A percentile compares a stretch with the other conserved stretches of the same genome.
phyloP scores from a whole-genome alignment of 2,888 invertebrate genomes.

The Cheilosia urbana region DNA sequence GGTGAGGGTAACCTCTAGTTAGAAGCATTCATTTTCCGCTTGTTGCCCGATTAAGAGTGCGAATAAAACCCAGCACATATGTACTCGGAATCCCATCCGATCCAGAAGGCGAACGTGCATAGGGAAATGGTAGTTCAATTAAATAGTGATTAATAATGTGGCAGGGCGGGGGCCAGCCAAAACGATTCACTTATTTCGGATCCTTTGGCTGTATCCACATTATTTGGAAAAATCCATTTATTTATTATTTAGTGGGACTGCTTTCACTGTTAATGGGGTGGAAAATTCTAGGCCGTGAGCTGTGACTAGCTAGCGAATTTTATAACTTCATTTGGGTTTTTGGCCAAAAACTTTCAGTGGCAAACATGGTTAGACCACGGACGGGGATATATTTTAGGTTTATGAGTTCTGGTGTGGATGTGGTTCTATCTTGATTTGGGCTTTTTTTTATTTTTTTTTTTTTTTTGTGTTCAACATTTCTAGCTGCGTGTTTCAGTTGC shows the following conservation, averaged over 20 bases:
- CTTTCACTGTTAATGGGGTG: conserved; percentile 69
- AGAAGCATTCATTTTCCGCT: conserved; percentile 39
- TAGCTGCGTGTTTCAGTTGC: conserved; percentile 51
- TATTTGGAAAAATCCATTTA: conserved; percentile 61
- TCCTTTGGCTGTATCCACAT: conserved; percentile 14
- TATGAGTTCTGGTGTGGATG: conserved; percentile 65
- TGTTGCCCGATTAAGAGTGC: conserved; percentile 11
- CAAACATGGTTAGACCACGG: conserved; percentile 53
- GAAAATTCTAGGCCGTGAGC: conserved; percentile 68
- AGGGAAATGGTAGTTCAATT: conserved; percentile 68
- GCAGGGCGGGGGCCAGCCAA: conserved; percentile 32
- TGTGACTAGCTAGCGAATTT: conserved; percentile 44
- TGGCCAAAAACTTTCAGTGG: conserved; percentile 59
- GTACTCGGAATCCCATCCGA: conserved; percentile 30
- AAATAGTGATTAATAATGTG: conserved; percentile 67
- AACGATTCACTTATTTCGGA: conserved; percentile 24
- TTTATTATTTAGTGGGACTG: conserved; percentile 68
- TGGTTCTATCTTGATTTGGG: conserved; percentile 50
- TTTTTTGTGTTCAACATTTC: conserved; percentile 10
- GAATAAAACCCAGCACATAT: conserved; percentile 31
- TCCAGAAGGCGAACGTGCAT: conserved; percentile 25
- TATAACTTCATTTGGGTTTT: conserved; percentile 64
- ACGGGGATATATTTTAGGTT: conserved; percentile 65
- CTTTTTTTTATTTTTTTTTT: too few relatives aligned
- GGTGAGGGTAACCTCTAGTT: conserved; percentile 1